These are phyloP conservation scores for Sipunculus nudus DNA, from an alignment of 2,888 invertebrate genomes.

Conservation along the genomic window DNA sequence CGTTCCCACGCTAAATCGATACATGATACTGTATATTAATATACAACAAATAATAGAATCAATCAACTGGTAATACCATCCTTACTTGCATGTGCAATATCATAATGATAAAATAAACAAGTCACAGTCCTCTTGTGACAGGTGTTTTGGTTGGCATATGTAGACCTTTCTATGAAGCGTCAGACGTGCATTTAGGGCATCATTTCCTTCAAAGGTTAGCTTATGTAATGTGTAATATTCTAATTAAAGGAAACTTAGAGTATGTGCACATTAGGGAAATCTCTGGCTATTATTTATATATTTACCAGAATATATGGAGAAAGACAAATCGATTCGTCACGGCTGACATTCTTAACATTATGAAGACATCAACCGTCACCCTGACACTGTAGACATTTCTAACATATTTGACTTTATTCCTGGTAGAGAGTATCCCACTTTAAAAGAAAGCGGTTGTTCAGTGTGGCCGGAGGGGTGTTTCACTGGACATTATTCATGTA, in stretches of 20 bases:
- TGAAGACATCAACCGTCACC: not conserved
- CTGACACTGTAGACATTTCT: not conserved
- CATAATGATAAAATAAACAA: too few species aligned
- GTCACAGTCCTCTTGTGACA: too few species aligned
- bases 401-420: slow-evolving; percentile 2
- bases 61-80: too few species aligned
- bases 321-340: not conserved
- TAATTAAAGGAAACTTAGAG: not conserved
- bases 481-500: not conserved
- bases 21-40: too few species aligned
- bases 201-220: not conserved
- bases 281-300: not conserved
- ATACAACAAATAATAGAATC: too few species aligned
- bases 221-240: not conserved
- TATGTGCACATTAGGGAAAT: not conserved
- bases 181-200: not conserved
- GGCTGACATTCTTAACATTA: not conserved
- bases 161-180: not conserved
- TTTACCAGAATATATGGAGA: not conserved
- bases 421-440: not conserved
- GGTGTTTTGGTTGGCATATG: not conserved
- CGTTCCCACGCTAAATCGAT: too few species aligned
- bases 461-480: not conserved
- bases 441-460: not conserved
- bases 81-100: too few species aligned